phyloP scores from a whole-genome alignment of 64 coral and sea anemone species.

The Stichodactyla helianthus region DNA sequence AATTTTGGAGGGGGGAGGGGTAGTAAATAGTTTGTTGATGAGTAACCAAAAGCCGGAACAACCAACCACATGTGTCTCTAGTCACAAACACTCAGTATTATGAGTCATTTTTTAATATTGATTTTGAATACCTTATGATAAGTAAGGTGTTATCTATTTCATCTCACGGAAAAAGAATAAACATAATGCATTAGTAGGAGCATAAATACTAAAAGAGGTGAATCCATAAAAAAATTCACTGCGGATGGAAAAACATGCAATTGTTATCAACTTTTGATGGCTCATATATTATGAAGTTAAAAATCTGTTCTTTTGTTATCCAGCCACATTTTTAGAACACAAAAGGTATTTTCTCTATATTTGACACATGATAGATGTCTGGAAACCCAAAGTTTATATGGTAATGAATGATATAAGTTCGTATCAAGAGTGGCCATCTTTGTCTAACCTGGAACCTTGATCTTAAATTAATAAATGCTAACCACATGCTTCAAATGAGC shows the following conservation, averaged over 20 bases:
- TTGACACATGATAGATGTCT: neutral
- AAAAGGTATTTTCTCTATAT: neutral
- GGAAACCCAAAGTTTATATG: neutral
- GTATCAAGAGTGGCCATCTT: neutral
- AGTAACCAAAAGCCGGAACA: neutral
- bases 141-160: neutral
- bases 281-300: no score
- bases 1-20: neutral
- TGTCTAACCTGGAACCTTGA: neutral
- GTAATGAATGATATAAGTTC: neutral
- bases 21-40: neutral
- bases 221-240: no score
- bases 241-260: no score
- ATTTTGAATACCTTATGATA: neutral
- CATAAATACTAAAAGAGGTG: neutral
- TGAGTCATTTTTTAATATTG: slow-evolving; percentile 6
- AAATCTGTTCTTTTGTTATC: neutral
- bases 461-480: neutral
- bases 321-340: neutral
- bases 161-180: neutral
- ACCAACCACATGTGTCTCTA: neutral
- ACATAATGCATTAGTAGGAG: neutral
- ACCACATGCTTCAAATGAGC: neutral
- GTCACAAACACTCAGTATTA: neutral
- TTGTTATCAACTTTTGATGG: no score